Evolutionary conservation across 2,888 invertebrate species (phyloP), one percentile per base, ranked within the genome.

Genomic region (Apamea epomidion): DNA sequence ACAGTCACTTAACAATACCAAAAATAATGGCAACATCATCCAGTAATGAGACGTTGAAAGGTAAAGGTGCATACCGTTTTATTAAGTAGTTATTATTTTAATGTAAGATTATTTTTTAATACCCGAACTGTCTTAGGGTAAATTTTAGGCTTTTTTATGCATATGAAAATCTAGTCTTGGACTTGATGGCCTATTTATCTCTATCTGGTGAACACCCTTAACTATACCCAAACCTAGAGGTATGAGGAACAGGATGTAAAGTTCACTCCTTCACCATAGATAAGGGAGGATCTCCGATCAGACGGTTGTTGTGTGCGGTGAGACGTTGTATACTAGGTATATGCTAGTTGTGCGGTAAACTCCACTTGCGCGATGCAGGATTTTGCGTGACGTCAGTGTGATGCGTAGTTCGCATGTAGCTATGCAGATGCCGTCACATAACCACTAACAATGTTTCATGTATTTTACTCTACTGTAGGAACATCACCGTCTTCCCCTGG

Each of bases 21-120:
- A 98, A 98, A 94, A 98, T 98, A 69, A 98, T 98, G 91, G 97
- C 98, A 0, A 97, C 97, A 1, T 98, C 98, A 0, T 98, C 98
- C 21, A 98, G 98, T 92, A 98, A 98, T 76, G 98, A 98, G 92
- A 98, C 98, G 1, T 94, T 98, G 37, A 98, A 98, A 94, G 98
- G 98, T 98, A 95, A 54, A 96, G 96, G 96, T 67, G 94, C 94
- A 76, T 94, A 37, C 42, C 42, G 25, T 29, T 78, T 77, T 64
- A 54, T 16, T 45, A 8, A 69, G 25, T 37, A 29, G 12, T 48
- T 37, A 45, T 18, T 10, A n/a, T 48, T 51, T 29, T 14, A 72
- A 16, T 18, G 2, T 1, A 29, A 18, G 14, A 37, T n/a, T 14
- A 25, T 2, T 29, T 29, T 25, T 29, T 48, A 29, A 42, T 7